phyloP scores from a whole-genome alignment of 1,140 invertebrate genomes.

The Ceratitis capitata region DNA sequence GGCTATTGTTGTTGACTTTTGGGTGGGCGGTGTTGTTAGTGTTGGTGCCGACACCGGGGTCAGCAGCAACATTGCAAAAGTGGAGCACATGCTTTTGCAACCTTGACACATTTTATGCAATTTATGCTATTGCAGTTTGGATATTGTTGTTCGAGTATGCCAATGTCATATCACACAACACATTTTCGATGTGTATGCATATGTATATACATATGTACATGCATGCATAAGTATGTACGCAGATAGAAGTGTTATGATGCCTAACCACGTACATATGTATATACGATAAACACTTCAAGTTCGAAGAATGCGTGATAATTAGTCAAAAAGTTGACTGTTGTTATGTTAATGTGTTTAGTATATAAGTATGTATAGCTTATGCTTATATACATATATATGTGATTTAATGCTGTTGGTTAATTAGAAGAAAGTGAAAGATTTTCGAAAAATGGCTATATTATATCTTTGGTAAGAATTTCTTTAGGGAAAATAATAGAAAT shows the following conservation, averaged over 20 bases:
- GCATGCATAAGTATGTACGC: too few species aligned
- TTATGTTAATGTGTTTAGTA: neutral
- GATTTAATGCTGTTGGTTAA: too few species aligned
- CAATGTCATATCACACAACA: neutral
- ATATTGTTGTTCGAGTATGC: neutral
- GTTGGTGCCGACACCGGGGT: neutral
- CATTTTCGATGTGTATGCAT: neutral
- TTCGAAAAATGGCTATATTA: too few species aligned
- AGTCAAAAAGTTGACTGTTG: neutral
- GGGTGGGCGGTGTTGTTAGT: neutral
- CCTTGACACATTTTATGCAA: slow-evolving; percentile 56
- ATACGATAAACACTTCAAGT: too few species aligned
- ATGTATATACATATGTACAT: neutral
- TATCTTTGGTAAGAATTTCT: too few species aligned
- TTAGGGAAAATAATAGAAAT: too few species aligned
- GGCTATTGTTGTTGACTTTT: neutral
- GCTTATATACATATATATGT: neutral
- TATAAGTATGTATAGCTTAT: too few species aligned
- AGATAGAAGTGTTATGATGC: too few species aligned
- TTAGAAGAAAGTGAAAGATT: too few species aligned
- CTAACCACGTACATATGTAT: too few species aligned
- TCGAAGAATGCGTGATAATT: neutral
- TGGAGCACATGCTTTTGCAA: slow-evolving; percentile 57
- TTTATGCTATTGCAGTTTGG: neutral
- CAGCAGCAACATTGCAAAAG: slow-evolving; percentile 36